Conservation (phyloP, 2,888 invertebrate genomes). For the Anoplius nigerrimus region DNA sequence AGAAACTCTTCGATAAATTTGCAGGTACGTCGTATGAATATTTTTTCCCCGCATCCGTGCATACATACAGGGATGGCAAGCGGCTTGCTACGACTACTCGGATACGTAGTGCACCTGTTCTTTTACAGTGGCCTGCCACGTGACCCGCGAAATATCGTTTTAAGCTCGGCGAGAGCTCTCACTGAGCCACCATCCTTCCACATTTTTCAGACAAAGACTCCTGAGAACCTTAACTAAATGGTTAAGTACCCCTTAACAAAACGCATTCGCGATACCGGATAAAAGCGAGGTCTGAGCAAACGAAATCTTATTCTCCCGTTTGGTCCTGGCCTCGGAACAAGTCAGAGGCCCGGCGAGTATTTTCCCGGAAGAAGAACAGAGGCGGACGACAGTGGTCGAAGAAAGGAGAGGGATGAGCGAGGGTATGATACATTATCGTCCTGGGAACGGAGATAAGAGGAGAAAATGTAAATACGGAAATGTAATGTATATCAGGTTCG, state of each 20-base stretch:
- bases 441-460: background rate
- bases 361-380: slow-evolving; percentile 1
- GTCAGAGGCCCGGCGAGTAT: background rate
- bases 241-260: slow-evolving; percentile 19
- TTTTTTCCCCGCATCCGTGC: no score
- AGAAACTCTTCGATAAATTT: no score
- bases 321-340: background rate
- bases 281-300: slow-evolving; percentile 19
- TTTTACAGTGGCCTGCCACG: no score
- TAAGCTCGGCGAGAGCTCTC: no score
- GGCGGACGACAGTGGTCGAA: background rate
- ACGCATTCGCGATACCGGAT: slow-evolving; percentile 16
- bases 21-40: no score
- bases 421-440: background rate
- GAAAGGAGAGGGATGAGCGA: background rate
- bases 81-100: no score
- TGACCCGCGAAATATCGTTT: no score
- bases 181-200: no score
- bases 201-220: slow-evolving; percentile 21
- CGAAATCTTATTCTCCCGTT: slow-evolving; percentile 12
- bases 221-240: slow-evolving; percentile 30
- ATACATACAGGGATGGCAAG: no score
- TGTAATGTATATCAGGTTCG: background rate
- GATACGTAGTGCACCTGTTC: no score
- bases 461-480: background rate